These are phyloP conservation scores for Amazona finschi DNA, from an alignment of 2,797 vertebrate genomes.

Conservation along the genomic window DNA sequence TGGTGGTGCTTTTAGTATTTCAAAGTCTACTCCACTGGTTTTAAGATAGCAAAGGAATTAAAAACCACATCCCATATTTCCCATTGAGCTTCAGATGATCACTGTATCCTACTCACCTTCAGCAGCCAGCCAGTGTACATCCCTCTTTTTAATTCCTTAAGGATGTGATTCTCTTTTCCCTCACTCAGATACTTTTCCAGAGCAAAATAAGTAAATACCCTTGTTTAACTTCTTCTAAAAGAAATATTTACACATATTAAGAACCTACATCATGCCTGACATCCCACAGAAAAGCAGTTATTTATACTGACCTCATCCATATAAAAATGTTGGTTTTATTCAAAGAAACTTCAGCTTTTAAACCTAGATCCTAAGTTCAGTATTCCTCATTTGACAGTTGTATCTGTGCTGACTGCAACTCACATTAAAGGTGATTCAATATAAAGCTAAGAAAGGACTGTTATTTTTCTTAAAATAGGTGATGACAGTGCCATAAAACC, in stretches of 20 bases:
- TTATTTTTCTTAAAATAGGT: not conserved
- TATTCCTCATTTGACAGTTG: not conserved
- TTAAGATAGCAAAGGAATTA: not conserved
- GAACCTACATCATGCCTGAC: not conserved
- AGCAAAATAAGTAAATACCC: not conserved
- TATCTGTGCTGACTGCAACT: not conserved
- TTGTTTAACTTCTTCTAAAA: not conserved
- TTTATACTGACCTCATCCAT: not conserved
- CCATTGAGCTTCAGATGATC: not conserved
- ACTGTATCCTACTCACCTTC: not conserved
- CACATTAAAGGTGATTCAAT: not conserved
- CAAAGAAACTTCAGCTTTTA: not conserved
- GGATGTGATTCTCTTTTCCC: not conserved
- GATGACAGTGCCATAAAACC: not conserved
- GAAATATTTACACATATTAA: not conserved
- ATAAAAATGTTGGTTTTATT: not conserved
- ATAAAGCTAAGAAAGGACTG: not conserved
- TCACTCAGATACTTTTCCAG: not conserved
- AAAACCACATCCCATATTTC: not conserved
- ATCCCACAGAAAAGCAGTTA: not conserved
- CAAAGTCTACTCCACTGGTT: not conserved
- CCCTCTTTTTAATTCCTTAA: not conserved
- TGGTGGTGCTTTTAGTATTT: not conserved
- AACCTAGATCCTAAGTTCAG: not conserved
- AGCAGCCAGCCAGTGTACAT: not conserved